Evolutionary conservation across 1,140 invertebrate species (phyloP), one percentile per base, ranked within the genome.

Genomic region (Eciton burchellii): DNA sequence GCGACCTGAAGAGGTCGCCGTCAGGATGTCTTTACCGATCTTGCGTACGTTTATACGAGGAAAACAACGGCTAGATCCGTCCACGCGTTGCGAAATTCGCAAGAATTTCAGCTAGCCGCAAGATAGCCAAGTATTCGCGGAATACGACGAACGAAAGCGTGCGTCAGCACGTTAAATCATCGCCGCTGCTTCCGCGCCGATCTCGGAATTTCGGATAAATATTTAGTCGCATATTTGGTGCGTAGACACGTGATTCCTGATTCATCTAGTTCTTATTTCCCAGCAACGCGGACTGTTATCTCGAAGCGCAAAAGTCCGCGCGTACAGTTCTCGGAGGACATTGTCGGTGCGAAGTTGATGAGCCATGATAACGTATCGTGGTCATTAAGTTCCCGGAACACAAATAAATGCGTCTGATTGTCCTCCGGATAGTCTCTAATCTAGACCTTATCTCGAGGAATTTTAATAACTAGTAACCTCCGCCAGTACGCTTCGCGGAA

Each of bases 191-290:
- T 3, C 4, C 16, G 12, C 16, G 14, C n/a, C 35, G n/a, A 4
- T 26, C 45, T 21, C 29, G 4, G 24, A 35, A 19, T 9, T 74
- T n/a, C 24, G 6, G 12, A 19, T 62, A 49, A 74, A 49, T 21
- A 59, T 35, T 47, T 47, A 43, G 11, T 19, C 56, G 19, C 26
- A 8, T 8, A n/a, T n/a, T n/a, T n/a, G n/a, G n/a, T n/a, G n/a
- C 14, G 3, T 54, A 9, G 0, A 21, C n/a, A 52, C 56, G 71
- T 47, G 16, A 47, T 6, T 62, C 60, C 62, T 29, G 71, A 74
- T 74, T 74, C 72, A 62, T 49, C 43, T n/a, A n/a, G n/a, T n/a
- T 62, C 3, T 57, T 76, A 76, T 76, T 63, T 62, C 24, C 21
- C 49, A 52, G 59, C 57, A 63, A 52, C 59, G 5, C 26, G 8